A percentile compares a stretch with the other conserved stretches of the same genome.
These are phyloP conservation scores for Pantherophis guttatus DNA, from an alignment of 2,113 vertebrate genomes.

Conservation along the genomic window DNA sequence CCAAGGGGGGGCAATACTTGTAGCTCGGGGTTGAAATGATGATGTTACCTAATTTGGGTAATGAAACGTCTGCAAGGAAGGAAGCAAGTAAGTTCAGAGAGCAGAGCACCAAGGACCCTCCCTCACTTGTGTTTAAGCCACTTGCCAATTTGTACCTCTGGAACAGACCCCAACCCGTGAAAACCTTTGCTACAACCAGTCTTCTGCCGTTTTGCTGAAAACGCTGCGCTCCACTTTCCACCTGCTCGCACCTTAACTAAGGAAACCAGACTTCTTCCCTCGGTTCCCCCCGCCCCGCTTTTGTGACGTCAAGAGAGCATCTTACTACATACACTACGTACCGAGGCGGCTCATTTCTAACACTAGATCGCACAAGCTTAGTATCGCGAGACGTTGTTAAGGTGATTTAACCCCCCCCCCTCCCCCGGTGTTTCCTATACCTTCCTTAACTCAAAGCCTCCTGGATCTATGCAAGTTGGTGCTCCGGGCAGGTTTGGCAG, in stretches of 20 bases:
- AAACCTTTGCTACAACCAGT: background rate
- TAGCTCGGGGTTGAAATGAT: no score
- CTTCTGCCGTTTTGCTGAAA: background rate
- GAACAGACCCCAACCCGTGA: background rate
- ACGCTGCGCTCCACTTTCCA: background rate
- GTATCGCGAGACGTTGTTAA: constrained; percentile 1
- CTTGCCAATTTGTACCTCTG: background rate
- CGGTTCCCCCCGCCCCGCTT: background rate
- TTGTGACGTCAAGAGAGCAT: background rate
- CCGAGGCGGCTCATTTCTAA: background rate
- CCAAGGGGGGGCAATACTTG: background rate
- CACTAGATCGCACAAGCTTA: background rate
- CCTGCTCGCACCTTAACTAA: background rate
- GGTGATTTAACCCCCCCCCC: accelerated
- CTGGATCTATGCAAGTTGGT: background rate
- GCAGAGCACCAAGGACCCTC: no score
- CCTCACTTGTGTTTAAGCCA: background rate
- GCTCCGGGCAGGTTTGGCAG: constrained; percentile 20
- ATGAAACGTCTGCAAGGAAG: no score
- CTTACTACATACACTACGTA: background rate
- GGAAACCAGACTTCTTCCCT: background rate
- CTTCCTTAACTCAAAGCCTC: background rate
- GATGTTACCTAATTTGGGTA: no score
- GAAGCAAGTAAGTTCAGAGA: no score
- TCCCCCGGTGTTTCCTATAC: accelerated